Conservation (phyloP, 2,888 invertebrate species). For the Thereva nobilitata region DNA sequence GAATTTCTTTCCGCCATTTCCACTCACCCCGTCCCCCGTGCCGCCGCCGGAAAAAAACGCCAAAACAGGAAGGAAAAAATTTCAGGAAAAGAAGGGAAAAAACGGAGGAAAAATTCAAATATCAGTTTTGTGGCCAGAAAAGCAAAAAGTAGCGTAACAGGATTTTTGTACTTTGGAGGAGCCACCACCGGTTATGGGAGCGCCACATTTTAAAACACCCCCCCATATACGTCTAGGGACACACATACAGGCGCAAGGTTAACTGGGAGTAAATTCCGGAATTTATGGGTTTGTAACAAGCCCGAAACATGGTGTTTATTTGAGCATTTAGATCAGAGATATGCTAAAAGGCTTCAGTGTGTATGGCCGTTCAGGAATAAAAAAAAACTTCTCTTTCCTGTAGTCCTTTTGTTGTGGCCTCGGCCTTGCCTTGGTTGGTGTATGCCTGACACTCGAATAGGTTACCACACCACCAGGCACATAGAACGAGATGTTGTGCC, state of each 20-base stretch:
- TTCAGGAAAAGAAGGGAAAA: too few relatives aligned
- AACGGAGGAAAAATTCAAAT: too few relatives aligned
- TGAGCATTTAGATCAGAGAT: constrained; percentile 40
- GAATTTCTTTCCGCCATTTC: not conserved
- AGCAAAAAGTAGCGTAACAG: too few relatives aligned
- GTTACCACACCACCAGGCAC: constrained; percentile 22
- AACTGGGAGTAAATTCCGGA: constrained; percentile 21
- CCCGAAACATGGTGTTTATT: constrained; percentile 40
- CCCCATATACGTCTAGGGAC: not conserved
- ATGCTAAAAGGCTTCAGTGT: constrained; percentile 37
- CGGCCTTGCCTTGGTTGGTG: not conserved
- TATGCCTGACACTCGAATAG: not conserved
- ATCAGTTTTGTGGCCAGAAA: too few relatives aligned
- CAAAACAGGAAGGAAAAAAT: too few relatives aligned
- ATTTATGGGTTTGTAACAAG: constrained; percentile 40
- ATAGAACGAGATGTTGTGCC: constrained; percentile 2
- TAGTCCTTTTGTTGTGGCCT: constrained; percentile 18
- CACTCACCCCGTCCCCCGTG: too few relatives aligned
- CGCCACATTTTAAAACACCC: constrained; percentile 18
- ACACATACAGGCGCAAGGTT: not conserved
- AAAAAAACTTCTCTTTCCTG: constrained; percentile 1
- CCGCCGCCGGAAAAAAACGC: too few relatives aligned
- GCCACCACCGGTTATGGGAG: not conserved
- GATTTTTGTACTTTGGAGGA: too few relatives aligned
- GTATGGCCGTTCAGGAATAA: constrained; percentile 1